phyloP scores from a whole-genome alignment of 2,797 vertebrate genomes.

The Acanthurus leucopareius region DNA sequence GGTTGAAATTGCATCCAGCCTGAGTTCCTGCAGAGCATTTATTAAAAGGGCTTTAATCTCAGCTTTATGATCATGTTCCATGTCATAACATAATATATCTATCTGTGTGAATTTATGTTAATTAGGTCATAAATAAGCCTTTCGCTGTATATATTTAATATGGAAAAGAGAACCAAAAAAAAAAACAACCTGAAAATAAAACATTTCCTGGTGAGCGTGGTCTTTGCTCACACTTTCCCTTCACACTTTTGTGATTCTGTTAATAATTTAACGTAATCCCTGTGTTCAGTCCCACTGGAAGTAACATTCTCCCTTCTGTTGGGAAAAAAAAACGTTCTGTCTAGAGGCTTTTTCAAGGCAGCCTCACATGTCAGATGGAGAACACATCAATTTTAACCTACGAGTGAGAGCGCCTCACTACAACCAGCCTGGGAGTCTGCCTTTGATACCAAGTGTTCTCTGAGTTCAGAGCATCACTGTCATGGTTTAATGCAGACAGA shows the following conservation, averaged over 20 bases:
- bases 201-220: not conserved
- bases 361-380: constrained; percentile 44
- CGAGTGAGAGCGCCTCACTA: constrained; percentile 27
- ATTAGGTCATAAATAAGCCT: not conserved
- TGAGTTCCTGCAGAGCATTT: not conserved
- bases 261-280: constrained; percentile 50
- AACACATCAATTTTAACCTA: constrained; percentile 29
- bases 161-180: not conserved
- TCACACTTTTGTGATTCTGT: constrained; percentile 31
- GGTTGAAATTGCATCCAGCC: not conserved
- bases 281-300: constrained; percentile 31
- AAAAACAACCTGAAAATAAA: not conserved
- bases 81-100: not conserved
- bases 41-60: not conserved
- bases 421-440: constrained; percentile 28
- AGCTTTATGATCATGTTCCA: not conserved
- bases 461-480: constrained; percentile 34
- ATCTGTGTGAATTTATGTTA: not conserved
- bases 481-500: constrained; percentile 34
- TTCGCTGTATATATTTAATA: not conserved
- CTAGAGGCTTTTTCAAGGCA: constrained; percentile 39
- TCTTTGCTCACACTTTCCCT: not conserved
- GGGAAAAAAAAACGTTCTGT: constrained; percentile 21
- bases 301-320: constrained; percentile 22
- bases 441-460: constrained; percentile 48